Base-by-base conservation (phyloP, 2,797 vertebrate species). In the Geotria australis region DNA sequence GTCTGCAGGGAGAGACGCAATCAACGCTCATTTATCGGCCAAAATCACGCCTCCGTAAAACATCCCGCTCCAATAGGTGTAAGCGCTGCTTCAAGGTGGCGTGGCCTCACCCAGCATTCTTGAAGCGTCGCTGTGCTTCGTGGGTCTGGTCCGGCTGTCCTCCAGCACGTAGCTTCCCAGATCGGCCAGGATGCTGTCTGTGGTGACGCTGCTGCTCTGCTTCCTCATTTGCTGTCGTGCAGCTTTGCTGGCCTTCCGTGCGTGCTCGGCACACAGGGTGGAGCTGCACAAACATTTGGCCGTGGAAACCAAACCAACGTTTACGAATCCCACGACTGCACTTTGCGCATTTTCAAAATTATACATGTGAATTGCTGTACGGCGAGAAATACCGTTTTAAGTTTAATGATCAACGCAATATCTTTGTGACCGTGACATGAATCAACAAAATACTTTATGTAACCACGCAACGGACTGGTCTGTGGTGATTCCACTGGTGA, bases 181-280 rank as follows among this genome's bases (percentile, higher is more conserved):
- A 69, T 96, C 86, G 65, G 85, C 85, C 10, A 96, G 69, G 2
- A 96, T 76, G 4, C 71, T 60, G 63, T 98, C 88, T 0, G 83
- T 73, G 5, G 79, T 65, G 0, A 83, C 80, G 5, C 78, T 78
- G 0, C 78, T 69, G 8, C 68, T 73, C 1, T 71, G 67, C 64
- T 88, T 96, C 61, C 79, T 89, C 72, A 80, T 73, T 67, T 96
- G 91, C 10, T 83, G 80, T 58, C 85, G 77, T 2, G 86, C 73
- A 0, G 88, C 81, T 69, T 86, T 68, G 5, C 79, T 70, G 48
- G 89, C 93, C 67, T 81, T 76, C 2, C 80, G 79, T 57, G 83
- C 76, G 8, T 98, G 89, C 46, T 98, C 91, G 0, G 76, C 73
- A 38, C 89, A 98, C 66, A 95, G 86, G 0, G 82, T 78, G 8